A percentile compares a stretch with the other conserved stretches of the same genome.
These are phyloP conservation scores for Hipposideros armiger DNA, from an alignment of 2,113 vertebrate species.

Conservation along the genomic window DNA sequence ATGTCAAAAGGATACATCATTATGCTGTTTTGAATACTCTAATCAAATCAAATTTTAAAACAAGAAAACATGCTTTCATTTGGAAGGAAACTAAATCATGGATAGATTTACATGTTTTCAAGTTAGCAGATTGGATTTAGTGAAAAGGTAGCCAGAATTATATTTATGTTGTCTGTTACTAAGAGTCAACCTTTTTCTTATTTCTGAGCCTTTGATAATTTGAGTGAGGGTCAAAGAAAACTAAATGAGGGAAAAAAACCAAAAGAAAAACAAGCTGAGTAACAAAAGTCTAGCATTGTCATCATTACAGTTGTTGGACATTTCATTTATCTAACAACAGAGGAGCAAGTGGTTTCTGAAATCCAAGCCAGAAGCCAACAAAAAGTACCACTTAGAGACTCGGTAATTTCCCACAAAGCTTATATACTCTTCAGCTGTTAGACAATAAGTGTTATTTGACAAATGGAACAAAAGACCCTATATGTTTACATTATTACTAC, in stretches of 20 bases:
- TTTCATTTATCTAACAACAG: slow-evolving; percentile 51
- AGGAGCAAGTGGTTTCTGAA: slow-evolving; percentile 46
- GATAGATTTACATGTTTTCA: not conserved
- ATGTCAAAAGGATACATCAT: not conserved
- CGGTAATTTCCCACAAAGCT: slow-evolving; percentile 63
- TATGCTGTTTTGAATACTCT: slow-evolving; percentile 1
- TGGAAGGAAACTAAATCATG: not conserved
- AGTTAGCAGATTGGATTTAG: not conserved
- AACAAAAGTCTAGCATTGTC: not conserved
- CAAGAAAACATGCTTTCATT: not conserved
- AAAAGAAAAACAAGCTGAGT: not conserved
- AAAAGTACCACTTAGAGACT: slow-evolving; percentile 23
- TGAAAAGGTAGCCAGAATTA: not conserved
- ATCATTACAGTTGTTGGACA: not conserved
- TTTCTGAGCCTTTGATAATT: slow-evolving; percentile 13
- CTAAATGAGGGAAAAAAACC: not conserved
- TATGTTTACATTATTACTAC: slow-evolving; percentile 55
- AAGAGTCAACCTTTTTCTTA: not conserved
- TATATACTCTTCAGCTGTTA: slow-evolving; percentile 47
- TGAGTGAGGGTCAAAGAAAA: slow-evolving; percentile 5
- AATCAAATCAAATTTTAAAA: not conserved
- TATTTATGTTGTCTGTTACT: not conserved
- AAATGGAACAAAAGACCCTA: slow-evolving; percentile 36
- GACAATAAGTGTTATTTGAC: slow-evolving; percentile 46
- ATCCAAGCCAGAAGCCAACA: slow-evolving; percentile 53